A percentile compares a stretch with the other conserved stretches of the same genome.
Conservation (phyloP, 2,888 invertebrate genomes). For the Thysanoteuthis rhombus region DNA sequence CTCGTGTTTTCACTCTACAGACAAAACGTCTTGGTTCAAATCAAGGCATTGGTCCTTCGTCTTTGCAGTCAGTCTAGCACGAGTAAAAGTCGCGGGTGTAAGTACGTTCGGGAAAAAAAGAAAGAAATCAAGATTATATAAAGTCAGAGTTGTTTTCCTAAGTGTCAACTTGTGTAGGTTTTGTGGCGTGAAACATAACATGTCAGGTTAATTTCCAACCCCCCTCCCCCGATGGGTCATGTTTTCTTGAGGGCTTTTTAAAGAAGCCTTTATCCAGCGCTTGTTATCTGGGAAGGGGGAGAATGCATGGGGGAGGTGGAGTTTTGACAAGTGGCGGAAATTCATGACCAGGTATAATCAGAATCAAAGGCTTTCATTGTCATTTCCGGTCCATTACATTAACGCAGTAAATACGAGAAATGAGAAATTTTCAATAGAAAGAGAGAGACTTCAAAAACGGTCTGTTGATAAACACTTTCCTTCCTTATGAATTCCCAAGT, state of each 20-base stretch:
- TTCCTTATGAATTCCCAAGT: too few species aligned
- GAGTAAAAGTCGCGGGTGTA: too few species aligned
- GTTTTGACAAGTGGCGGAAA: background rate
- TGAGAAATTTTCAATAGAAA: background rate
- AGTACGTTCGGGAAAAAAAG: too few species aligned
- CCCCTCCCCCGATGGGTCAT: background rate
- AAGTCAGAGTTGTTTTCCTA: background rate
- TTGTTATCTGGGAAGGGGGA: background rate
- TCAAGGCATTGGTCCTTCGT: too few species aligned
- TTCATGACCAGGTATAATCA: background rate
- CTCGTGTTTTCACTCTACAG: too few species aligned
- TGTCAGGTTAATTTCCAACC: background rate
- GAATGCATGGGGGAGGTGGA: background rate
- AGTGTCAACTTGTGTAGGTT: background rate
- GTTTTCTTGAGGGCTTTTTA: background rate
- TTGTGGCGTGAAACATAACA: background rate
- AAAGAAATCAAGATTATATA: background rate
- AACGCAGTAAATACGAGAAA: background rate
- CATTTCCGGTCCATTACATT: background rate
- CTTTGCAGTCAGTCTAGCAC: too few species aligned
- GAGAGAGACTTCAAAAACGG: background rate
- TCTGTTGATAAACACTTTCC: too few species aligned
- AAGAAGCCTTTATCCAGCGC: background rate
- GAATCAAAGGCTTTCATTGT: slow-evolving; percentile 12
- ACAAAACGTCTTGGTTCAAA: too few species aligned